These are phyloP conservation scores for human (Homo sapiens) DNA, from an alignment of 2,113 vertebrate genomes.

Conservation along the genomic window DNA sequence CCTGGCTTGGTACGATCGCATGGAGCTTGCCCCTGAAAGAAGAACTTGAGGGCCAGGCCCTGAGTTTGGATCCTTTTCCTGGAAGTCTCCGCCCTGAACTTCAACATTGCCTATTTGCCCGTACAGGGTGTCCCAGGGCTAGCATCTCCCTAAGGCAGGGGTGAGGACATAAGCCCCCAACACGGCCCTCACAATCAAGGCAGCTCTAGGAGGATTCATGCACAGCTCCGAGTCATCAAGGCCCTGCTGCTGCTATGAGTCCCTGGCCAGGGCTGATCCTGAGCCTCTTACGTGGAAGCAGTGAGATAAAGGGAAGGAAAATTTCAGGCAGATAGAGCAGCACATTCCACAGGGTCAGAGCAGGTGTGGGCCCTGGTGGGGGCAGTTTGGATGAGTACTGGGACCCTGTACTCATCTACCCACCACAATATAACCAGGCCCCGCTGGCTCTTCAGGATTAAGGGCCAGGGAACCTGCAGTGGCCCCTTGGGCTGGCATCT, in stretches of 20 bases:
- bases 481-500: background rate
- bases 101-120: background rate
- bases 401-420: fast-evolving
- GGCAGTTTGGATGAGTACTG: background rate
- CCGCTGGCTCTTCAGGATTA: background rate
- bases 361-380: background rate
- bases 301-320: background rate
- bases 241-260: too few species aligned
- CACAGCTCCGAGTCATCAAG: fast-evolving
- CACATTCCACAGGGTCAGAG: background rate
- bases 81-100: background rate
- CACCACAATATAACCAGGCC: fast-evolving
- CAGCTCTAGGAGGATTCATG: fast-evolving
- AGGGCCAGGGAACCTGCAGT: background rate
- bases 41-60: background rate
- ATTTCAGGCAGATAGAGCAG: background rate
- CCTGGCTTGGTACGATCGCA: background rate
- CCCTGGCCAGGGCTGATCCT: background rate
- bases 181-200: fast-evolving
- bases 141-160: background rate
- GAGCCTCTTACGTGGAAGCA: background rate
- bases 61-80: background rate
- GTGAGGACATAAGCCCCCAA: background rate
- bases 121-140: background rate
- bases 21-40: background rate